Evolutionary conservation across 2,888 invertebrate species (phyloP), one percentile per base, ranked within the genome.

Genomic region (Epicampocera succincta): DNA sequence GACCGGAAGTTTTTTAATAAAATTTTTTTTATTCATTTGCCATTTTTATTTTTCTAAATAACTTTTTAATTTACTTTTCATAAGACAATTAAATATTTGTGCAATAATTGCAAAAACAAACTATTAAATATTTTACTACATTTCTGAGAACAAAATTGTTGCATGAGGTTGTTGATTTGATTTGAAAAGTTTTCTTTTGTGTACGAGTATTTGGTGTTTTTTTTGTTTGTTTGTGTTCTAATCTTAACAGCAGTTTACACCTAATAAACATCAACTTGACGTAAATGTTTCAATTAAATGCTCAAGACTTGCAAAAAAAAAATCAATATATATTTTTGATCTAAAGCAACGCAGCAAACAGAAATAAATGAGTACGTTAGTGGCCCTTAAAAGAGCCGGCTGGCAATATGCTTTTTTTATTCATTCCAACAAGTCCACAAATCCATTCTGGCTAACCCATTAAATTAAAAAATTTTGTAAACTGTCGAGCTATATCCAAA

Each of bases 221-320:
- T 33, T 9, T 33, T 29, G 42, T 48, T 48, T 29, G 8, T 29
- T 33, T 63, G n/a, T 42, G n/a, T n/a, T 48, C 5, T 40, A 33
- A 50, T 66, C 50, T 63, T 50, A 63, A 74, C 54, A 52, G 38
- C 52, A 75, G 75, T 72, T 80, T 71, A 38, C 69, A 75, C 75
- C 60, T 60, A 52, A 80, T 75, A 71, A 75, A 65, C 46, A 52
- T 65, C 61, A 48, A 61, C 12, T 61, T 40, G 21, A 80, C 60
- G 60, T 66, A 52, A 69, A 52, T 71, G n/a, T 58, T 65, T 68
- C 25, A 68, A 68, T 75, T 75, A 52, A 46, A 40, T 50, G 48
- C 33, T 46, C 1, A 68, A 38, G 44, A 63, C 38, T 56, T 48
- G 29, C 68, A 74, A 6, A 15, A 72, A 60, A 9, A 33, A 48